phyloP scores from a whole-genome alignment of 2,113 vertebrate species.

The Charadrius vociferus region DNA sequence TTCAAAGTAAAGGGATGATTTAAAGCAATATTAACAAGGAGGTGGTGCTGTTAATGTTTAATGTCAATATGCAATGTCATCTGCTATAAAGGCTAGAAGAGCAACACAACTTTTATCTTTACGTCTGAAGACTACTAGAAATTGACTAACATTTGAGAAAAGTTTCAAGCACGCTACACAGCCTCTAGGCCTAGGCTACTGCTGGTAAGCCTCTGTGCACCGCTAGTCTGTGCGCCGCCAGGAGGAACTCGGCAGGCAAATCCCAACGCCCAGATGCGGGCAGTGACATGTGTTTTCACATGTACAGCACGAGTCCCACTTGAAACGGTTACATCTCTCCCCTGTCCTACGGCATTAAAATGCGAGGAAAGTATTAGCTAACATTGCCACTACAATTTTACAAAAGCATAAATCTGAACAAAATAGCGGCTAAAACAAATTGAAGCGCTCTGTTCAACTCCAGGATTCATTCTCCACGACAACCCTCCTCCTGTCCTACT shows the following conservation, averaged over 20 bases:
- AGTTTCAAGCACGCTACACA: not conserved
- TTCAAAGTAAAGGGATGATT: slow-evolving; percentile 57
- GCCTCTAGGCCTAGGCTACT: not conserved
- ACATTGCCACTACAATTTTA: slow-evolving; percentile 19
- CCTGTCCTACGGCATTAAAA: not conserved
- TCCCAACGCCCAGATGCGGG: accelerated
- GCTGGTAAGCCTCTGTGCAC: not conserved
- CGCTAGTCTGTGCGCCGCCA: not conserved
- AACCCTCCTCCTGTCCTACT: not conserved
- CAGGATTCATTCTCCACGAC: not conserved
- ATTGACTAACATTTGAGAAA: not conserved
- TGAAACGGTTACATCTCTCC: accelerated
- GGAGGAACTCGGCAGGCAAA: not conserved
- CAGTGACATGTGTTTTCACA: not conserved
- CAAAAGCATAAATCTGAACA: slow-evolving; percentile 30
- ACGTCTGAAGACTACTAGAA: slow-evolving; percentile 35
- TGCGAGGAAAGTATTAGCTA: not conserved
- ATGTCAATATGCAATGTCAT: slow-evolving; percentile 60
- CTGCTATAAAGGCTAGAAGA: slow-evolving; percentile 58
- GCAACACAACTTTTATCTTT: slow-evolving; percentile 45
- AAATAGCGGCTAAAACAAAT: not conserved
- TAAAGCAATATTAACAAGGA: slow-evolving; percentile 67
- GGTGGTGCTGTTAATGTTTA: slow-evolving; percentile 54
- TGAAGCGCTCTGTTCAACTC: not conserved
- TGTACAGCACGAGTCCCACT: accelerated